These are phyloP conservation scores for Bradypus variegatus DNA, from an alignment of 2,797 vertebrate genomes.

Conservation along the genomic window DNA sequence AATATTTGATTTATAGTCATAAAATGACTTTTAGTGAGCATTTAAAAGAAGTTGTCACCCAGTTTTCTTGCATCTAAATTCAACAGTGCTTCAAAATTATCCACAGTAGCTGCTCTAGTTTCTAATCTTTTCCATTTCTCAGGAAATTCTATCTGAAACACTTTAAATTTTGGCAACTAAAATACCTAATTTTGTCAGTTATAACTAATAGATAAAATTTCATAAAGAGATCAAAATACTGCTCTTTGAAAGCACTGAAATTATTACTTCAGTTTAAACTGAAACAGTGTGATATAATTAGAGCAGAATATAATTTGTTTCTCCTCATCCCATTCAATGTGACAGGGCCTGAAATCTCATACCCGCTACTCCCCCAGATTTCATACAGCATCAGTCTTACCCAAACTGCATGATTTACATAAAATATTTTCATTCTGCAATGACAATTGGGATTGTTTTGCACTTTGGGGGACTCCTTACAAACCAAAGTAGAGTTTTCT, in stretches of 20 bases:
- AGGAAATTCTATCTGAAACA: conserved; percentile 37
- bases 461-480: background rate
- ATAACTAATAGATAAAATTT: conserved; percentile 33
- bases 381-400: conserved; percentile 21
- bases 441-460: conserved; percentile 15
- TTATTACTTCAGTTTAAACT: conserved; percentile 44
- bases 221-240: conserved; percentile 50
- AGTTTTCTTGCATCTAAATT: background rate
- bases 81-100: background rate
- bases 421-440: conserved; percentile 41
- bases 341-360: conserved; percentile 49
- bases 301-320: conserved; percentile 49
- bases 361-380: conserved; percentile 39
- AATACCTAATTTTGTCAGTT: conserved; percentile 48
- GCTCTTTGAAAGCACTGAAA: conserved; percentile 33
- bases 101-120: background rate
- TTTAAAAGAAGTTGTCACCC: background rate
- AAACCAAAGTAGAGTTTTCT: background rate
- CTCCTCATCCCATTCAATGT: conserved; percentile 30
- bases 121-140: conserved; percentile 20
- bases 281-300: conserved; percentile 45
- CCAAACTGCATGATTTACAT: conserved; percentile 7
- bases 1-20: background rate
- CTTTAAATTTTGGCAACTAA: conserved; percentile 23
- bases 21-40: background rate